These are phyloP conservation scores for Agrypnia vestita DNA, from an alignment of 1,140 invertebrate genomes.

Conservation along the genomic window DNA sequence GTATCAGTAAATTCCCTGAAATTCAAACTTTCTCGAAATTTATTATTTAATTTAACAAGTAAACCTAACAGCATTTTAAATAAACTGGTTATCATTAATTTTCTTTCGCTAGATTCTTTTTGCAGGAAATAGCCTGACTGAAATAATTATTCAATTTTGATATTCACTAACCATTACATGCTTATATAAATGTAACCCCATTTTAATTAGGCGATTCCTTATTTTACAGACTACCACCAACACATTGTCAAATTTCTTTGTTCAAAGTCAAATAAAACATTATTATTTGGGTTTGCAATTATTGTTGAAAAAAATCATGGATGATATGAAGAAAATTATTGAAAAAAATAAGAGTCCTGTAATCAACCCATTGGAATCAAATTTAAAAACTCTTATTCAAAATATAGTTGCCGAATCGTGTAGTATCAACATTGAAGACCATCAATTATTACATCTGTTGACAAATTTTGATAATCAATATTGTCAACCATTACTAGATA, in stretches of 20 bases:
- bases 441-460: conserved; percentile 18
- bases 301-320: conserved; percentile 38
- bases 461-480: conserved; percentile 23
- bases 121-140: too few species aligned
- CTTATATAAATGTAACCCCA: too few species aligned
- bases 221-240: conserved; percentile 39
- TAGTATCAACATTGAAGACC: conserved; percentile 33
- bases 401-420: conserved; percentile 18
- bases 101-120: too few species aligned
- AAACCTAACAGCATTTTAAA: too few species aligned
- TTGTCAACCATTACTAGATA: not conserved
- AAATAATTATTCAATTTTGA: too few species aligned
- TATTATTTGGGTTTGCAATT: conserved; percentile 41
- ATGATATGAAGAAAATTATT: conserved; percentile 38
- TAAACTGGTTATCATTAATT: too few species aligned
- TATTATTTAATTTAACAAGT: too few species aligned
- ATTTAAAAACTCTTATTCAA: conserved; percentile 29
- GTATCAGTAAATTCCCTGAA: too few species aligned
- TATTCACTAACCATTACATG: too few species aligned
- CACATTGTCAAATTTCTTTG: conserved; percentile 35
- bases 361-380: not conserved
- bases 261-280: conserved; percentile 31
- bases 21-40: too few species aligned
- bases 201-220: not conserved
- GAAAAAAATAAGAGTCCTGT: not conserved